Base-by-base conservation (phyloP, 2,888 invertebrate genomes). In the Epinotia ramella region DNA sequence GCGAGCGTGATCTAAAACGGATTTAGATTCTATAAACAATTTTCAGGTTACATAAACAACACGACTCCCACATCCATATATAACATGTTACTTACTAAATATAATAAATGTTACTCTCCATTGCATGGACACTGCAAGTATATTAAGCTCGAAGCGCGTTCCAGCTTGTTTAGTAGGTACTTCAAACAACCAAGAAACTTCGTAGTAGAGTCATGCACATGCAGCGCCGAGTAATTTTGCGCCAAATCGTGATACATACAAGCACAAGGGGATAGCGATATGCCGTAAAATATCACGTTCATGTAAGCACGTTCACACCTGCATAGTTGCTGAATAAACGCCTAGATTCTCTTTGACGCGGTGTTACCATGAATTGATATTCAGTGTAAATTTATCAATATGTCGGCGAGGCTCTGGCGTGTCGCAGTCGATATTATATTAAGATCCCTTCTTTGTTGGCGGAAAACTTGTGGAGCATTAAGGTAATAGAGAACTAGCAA, bases 401-500 rank as follows among this genome's bases (percentile, higher is more conserved):
- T 67, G 57, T 71, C 67, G 73, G 57, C 57, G 24, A n/a, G 53
- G 62, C 66, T 59, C 66, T 62, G 40, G 67, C 53, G 56, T 65
- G 76, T 81, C 77, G 80, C 84, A 83, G 79, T 85, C 87, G 86
- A 90, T 91, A 91, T 91, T 86, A 89, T 89, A 90, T 90, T 89
- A 88, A 84, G 87, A 86, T 84, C 86, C 84, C 80, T 86, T 88
- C 88, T 90, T 91, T 92, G 91, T 91, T 85, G 87, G 86, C 81
- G 83, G 85, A 89, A 89, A 89, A 89, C 90, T 91, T 90, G 89
- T 82, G 84, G 84, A 85, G 85, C 88, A 90, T 91, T 90, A 91
- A 86, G 87, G 89, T 89, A 91, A 90, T 87, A 89, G 89, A 86
- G 88, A 86, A 87, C 86, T 86, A 86, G 88, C 87, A 91, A 92